Evolutionary conservation across 2,113 vertebrate species (phyloP), one percentile per base, ranked within the genome.

Genomic region (Anser brachyrhynchus): DNA sequence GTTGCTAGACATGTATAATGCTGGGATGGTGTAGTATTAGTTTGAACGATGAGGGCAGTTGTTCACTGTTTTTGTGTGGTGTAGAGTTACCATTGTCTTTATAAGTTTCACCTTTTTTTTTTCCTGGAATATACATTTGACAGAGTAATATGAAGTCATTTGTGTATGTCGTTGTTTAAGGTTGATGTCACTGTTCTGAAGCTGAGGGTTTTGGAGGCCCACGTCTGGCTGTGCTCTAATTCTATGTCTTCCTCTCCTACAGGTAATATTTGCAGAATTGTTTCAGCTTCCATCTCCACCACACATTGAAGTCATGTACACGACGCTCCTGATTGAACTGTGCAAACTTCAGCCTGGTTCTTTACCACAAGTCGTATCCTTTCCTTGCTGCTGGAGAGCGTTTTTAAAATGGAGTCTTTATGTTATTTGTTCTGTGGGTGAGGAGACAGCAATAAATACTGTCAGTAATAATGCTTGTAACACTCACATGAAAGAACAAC

Each of bases 301-400:
- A 29, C 99, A 99, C 95, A 98, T 99, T 7, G 99, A 99, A 54
- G 99, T 99, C 81, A 99, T 99, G 99, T 99, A 99, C 91, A 99
- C 99, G 13, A 98, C 99, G 0, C 98, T 99, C 80, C 98, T 99
- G n/a, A 99, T 99, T 57, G 99, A 99, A 84, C 98, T 99, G 54
- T 99, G 99, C 97, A 99, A 99, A 76, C 98, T 99, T 92, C 99
- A 99, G 93, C 99, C 99, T 5, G 99, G 99, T 13, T 99, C 99
- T 11, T 97, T 99, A 80, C 99, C 99, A 7, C 99, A 99, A 98
- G 99, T 99, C 22, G 99, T 99, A 99, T 99, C 99, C 98, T 99
- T 98, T 67, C 69, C 84, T 67, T 8, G 3, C 77, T 89, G 44
- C 79, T 87, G 72, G 75, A 70, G 29, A 78, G 25, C 35, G 7